Base-by-base conservation (phyloP, 1,140 invertebrate species). In the Araneus ventricosus region DNA sequence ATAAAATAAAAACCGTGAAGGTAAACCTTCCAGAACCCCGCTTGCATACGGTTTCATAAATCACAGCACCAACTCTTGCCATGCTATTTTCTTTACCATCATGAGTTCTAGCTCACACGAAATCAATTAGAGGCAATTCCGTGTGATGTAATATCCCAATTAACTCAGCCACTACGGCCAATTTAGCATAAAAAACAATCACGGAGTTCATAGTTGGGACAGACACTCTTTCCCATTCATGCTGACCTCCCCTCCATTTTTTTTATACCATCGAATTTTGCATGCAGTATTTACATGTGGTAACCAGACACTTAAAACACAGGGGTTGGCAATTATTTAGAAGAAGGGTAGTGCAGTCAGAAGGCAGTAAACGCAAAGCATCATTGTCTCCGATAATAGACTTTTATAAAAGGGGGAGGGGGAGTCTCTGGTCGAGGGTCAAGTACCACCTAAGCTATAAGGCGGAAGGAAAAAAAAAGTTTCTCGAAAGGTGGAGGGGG, bases 111-210 rank as follows among this genome's bases (percentile, higher is more conserved):
- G 67, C 85, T 93, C 45, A 87, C 91, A 93, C 85, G 91, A 93
- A 87, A 93, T 93, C 91, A 93, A 93, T 93, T 93, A 93, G 39
- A 61, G 75, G 24, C 67, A 80, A 93, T 93, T 93, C 57, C 22
- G 17, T 41, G 22, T 87, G 84, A 88, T 93, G 85, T 87, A 93
- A 93, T 93, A 79, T 59, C 67, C 85, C 63, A 93, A 88, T 93
- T 88, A 93, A 45, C 14, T 14, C 0, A 57, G 37, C 27, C 30
- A 87, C 59, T 79, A 45, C 34, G 67, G 84, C 84, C 45, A 75
- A 67, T 63, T 88, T 75, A 88, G 91, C 20, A 39, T 75, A 79
- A 93, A 86, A 93, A 87, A 84, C 34, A 37, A 45, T 75, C 90
- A 92, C 61, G 61, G 27, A 52, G 10, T 80, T 79, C 70, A 87